Evolutionary conservation across 2,113 vertebrate genomes (phyloP).

Genomic region (Emberiza fucata): DNA sequence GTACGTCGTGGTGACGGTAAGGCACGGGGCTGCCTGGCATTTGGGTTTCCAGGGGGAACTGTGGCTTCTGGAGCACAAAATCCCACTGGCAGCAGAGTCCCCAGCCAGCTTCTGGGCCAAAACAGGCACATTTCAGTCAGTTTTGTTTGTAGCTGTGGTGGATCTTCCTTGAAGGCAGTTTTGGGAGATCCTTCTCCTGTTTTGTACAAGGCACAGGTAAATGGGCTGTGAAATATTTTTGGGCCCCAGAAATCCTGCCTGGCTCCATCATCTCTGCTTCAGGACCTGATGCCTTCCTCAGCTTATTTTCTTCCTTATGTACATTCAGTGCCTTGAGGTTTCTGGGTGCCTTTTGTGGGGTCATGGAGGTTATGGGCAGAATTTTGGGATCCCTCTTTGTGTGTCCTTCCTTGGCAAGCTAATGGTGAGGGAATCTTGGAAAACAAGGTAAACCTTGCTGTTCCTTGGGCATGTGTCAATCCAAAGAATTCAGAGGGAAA

Average conservation of each 20-base stretch:
- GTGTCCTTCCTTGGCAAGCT: not conserved
- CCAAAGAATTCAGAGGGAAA: not conserved
- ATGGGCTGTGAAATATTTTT: not conserved
- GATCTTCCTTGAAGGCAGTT: not conserved
- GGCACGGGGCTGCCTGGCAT: not conserved
- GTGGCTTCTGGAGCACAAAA: not conserved
- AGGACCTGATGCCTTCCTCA: not conserved
- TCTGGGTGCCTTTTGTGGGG: not conserved
- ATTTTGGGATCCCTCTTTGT: not conserved
- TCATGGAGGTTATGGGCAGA: not conserved
- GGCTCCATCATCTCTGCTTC: not conserved
- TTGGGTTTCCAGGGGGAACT: not conserved
- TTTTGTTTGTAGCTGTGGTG: not conserved
- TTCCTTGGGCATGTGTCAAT: not conserved
- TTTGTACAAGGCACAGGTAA: not conserved
- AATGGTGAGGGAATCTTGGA: not conserved
- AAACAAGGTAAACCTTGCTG: accelerated
- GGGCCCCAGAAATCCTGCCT: not conserved
- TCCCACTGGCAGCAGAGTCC: not conserved
- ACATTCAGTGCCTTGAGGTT: not conserved
- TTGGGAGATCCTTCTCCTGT: not conserved
- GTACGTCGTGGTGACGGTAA: slow-evolving; percentile 88
- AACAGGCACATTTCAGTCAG: not conserved
- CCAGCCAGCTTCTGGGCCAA: not conserved
- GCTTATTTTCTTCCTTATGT: not conserved